These are phyloP conservation scores for Apocheima hispidaria DNA, from an alignment of 2,888 invertebrate species.

Conservation along the genomic window DNA sequence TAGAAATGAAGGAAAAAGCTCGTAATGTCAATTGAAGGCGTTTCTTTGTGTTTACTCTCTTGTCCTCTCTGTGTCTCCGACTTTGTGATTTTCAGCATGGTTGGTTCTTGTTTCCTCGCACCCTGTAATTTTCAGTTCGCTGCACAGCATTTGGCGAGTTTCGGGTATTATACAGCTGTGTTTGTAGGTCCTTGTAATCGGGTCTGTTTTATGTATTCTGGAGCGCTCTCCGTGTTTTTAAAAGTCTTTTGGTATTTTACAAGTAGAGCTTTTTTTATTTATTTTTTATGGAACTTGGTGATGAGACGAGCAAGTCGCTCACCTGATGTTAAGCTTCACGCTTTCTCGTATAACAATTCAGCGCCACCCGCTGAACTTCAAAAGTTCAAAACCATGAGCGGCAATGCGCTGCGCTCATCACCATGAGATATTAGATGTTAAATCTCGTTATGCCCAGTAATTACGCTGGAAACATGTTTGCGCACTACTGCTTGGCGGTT, in stretches of 20 bases:
- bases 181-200: background rate
- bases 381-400: too few relatives aligned
- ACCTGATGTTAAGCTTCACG: too few relatives aligned
- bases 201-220: background rate
- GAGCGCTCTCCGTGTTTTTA: too few relatives aligned
- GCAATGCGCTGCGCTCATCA: too few relatives aligned
- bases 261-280: background rate
- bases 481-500: too few relatives aligned
- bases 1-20: conserved; percentile 36
- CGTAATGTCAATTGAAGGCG: conserved; percentile 32
- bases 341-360: too few relatives aligned
- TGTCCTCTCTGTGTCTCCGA: conserved; percentile 8
- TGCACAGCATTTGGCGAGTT: conserved; percentile 9
- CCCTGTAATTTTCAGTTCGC: conserved; percentile 29
- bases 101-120: conserved; percentile 26
- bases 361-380: too few relatives aligned
- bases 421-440: too few relatives aligned
- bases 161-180: background rate
- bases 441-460: too few relatives aligned
- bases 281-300: too few relatives aligned
- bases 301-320: too few relatives aligned
- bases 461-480: too few relatives aligned
- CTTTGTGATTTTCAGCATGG: conserved; percentile 33
- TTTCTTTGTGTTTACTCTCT: conserved; percentile 23
- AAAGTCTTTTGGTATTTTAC: background rate